Base-by-base conservation (phyloP, 2,113 vertebrate genomes). In the Scomber japonicus region DNA sequence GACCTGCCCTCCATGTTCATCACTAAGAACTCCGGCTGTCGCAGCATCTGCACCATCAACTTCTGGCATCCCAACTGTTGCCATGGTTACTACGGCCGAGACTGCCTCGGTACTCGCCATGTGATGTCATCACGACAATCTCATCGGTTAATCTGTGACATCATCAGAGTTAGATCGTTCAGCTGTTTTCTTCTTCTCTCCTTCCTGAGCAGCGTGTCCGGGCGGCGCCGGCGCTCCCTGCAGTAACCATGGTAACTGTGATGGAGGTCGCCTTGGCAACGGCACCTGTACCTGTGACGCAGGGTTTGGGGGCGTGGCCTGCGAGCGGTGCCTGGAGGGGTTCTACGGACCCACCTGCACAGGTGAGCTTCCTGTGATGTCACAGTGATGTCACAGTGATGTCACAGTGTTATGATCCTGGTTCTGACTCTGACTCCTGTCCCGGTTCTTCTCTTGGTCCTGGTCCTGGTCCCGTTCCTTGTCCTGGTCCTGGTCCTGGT, bases 61-160 rank as follows among this genome's bases (percentile, higher is more conserved):
- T 46, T 97, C 62, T 96, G 93, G 89, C n/a, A 93, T 0, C 68
- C 95, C 11, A 96, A 84, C 60, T 99, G 98, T 91, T 99, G 98
- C 71, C 91, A 71, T 50, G 96, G 97, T 65, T 98, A 96, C 94
- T 97, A 96, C 0, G 96, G 97, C 63, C 94, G 93, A 5, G 95
- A 97, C 86, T 99, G 98, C 81, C 94, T 96, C 85, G 97, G 98
- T 98, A 27, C 24, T 27, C 24, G 24, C 24, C 24, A 2, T 27
- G 24, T 19, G n/a, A 50, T 27, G 3, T 54, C n/a, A 21, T 10
- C 8, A 3, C 7, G 15, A 15, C 4, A 13, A 48, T 12, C 14
- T n/a, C 4, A 17, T 27, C 24, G 24, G 24, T 27, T 2, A 27
- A 27, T 27, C 24, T 27, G 24, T 27, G 24, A 27, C 24, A 27